These are phyloP conservation scores for Channallabes apus DNA, from an alignment of 2,797 vertebrate species.

Conservation along the genomic window DNA sequence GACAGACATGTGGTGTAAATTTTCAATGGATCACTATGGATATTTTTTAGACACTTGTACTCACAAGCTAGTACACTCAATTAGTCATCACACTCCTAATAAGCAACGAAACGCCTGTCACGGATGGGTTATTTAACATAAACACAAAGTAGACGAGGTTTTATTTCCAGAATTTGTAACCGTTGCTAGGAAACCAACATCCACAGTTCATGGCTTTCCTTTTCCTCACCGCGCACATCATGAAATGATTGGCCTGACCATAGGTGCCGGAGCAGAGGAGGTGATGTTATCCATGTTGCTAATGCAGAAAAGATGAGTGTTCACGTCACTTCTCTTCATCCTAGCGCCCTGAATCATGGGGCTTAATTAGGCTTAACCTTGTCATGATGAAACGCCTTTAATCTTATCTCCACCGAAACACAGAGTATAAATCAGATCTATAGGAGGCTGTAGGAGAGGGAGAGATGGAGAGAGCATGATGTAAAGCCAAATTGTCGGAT, in stretches of 20 bases:
- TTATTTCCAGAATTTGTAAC: not conserved
- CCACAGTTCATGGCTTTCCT: not conserved
- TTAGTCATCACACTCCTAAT: not conserved
- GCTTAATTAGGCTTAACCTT: conserved; percentile 42
- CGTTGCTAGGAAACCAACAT: not conserved
- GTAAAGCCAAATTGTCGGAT: not conserved
- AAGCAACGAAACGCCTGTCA: not conserved
- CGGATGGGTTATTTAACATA: not conserved
- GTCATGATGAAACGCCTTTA: conserved; percentile 41
- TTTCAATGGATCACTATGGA: not conserved
- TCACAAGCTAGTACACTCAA: not conserved
- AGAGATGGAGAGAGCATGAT: not conserved
- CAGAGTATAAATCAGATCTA: conserved; percentile 27
- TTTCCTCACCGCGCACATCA: not conserved
- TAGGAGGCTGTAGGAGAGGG: not conserved
- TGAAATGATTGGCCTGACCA: not conserved
- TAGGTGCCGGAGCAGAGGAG: not conserved
- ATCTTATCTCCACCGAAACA: conserved; percentile 34
- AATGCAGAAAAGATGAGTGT: conserved; percentile 24
- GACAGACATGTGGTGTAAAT: not conserved
- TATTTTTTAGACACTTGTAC: not conserved
- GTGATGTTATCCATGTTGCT: conserved; percentile 19
- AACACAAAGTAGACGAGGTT: not conserved
- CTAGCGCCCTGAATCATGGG: conserved; percentile 22
- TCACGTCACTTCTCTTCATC: not conserved